phyloP scores from a whole-genome alignment of 2,113 vertebrate genomes.

The Cyanoliseus patagonus region DNA sequence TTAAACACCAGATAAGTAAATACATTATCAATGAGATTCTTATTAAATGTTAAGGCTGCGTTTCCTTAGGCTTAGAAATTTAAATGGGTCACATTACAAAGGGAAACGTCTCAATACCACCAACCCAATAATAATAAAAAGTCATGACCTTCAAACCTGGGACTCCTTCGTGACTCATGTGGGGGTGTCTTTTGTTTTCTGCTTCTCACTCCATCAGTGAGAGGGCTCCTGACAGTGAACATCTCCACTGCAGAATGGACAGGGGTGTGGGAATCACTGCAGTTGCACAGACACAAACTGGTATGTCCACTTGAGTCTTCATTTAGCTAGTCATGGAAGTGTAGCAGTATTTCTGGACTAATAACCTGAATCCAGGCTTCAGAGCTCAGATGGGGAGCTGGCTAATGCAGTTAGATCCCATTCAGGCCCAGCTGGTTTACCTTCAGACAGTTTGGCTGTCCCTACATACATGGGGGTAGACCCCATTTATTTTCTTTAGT shows the following conservation, averaged over 20 bases:
- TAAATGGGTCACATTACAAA: background rate
- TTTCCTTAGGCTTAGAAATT: slow-evolving; percentile 18
- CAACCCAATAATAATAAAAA: background rate
- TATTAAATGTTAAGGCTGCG: background rate
- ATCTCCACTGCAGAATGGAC: background rate
- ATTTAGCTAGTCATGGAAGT: background rate
- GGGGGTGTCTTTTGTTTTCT: background rate
- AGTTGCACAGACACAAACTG: background rate
- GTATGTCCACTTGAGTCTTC: background rate
- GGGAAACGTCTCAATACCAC: background rate
- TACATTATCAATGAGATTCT: background rate
- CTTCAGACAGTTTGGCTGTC: background rate
- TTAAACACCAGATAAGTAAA: slow-evolving; percentile 49
- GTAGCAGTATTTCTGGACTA: background rate
- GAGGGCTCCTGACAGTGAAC: background rate
- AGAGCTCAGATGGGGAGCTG: background rate
- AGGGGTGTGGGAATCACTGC: background rate
- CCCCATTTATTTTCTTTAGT: background rate
- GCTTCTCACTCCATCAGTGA: fast-evolving
- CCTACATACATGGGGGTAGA: background rate
- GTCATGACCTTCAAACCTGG: background rate
- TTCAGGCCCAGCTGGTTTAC: background rate
- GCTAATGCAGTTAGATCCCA: background rate
- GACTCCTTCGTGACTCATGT: background rate
- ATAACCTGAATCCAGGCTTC: background rate